Base-by-base conservation (phyloP, 2,888 invertebrate species). In the Agonopterix subpropinquella region DNA sequence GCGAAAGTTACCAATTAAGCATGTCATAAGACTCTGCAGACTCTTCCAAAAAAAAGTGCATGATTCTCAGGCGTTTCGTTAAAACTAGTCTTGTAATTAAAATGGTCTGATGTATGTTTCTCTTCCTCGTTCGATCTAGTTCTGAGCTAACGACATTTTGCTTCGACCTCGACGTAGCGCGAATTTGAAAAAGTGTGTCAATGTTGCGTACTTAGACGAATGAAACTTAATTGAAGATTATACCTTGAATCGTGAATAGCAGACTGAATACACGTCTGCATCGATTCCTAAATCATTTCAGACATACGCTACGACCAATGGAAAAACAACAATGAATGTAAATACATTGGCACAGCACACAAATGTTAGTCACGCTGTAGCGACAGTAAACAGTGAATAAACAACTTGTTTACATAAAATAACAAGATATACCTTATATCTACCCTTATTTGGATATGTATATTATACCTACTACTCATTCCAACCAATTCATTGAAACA, bases 1-100 rank as follows among this genome's bases (percentile, higher is more conserved):
- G 75, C 77, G 84, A 85, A 86, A 86, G 80, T 48, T 48, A 42
- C 49, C 47, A 49, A 48, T 44, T 49, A 42, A 11, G 42, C 42
- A 11, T 39, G 9, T 39, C 9, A 39, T n/a, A 39, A 39, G 9
- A n/a, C 28, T 28, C 28, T 0, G 28, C 28, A 28, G 28, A 1
- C 28, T 28, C 28, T 28, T 28, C 28, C 28, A 28, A 28, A 28
- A 28, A 28, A 28, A 28, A 28, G 28, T 28, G 28, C 28, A 5
- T 7, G 28, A 28, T 28, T 28, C 28, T 28, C 28, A 28, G 28
- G 28, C 28, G 28, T 28, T 28, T 28, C 28, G 28, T 28, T 28
- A 5, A 28, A 28, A 28, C 28, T 28, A 28, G 28, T 28, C 28
- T 28, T 7, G 7, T 28, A 5, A 28, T 28, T 28, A 28, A 28